Percentiles rank a stretch among this genome's conserved stretches.
Evolutionary conservation across 2,888 invertebrate genomes (phyloP).

Genomic region (Spatulosminthurus flaviceps): DNA sequence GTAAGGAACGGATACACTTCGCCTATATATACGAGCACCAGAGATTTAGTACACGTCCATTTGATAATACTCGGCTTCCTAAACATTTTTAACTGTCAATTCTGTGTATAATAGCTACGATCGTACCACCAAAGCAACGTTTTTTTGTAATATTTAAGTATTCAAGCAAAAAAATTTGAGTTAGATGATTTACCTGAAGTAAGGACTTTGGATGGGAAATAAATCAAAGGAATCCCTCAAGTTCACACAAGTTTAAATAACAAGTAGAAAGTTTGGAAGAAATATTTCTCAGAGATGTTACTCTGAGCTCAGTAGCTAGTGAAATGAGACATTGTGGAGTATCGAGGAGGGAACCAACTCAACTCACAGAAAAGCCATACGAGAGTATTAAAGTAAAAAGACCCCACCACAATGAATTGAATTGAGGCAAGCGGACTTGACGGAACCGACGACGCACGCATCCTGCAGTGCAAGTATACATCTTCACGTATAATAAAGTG

Average conservation of each 20-base stretch:
- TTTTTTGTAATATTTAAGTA: neutral
- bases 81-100: too few relatives aligned
- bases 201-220: neutral
- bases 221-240: neutral
- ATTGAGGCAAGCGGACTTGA: slow-evolving; percentile 1
- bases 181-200: neutral
- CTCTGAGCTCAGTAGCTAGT: neutral
- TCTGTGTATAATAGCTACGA: too few relatives aligned
- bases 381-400: neutral
- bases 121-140: too few relatives aligned
- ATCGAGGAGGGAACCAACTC: neutral
- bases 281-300: slow-evolving; percentile 3
- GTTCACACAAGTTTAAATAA: neutral
- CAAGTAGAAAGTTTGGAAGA: neutral
- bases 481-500: too few relatives aligned
- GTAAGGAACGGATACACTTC: too few relatives aligned
- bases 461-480: slow-evolving; percentile 18
- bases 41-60: too few relatives aligned
- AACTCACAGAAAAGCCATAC: neutral
- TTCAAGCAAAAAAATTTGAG: neutral
- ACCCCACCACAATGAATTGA: slow-evolving; percentile 6
- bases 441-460: slow-evolving; percentile 7
- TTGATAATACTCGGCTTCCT: too few relatives aligned
- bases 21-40: too few relatives aligned
- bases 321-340: neutral